These are phyloP conservation scores for Scophthalmus maximus DNA, from an alignment of 2,113 vertebrate species.

Conservation along the genomic window DNA sequence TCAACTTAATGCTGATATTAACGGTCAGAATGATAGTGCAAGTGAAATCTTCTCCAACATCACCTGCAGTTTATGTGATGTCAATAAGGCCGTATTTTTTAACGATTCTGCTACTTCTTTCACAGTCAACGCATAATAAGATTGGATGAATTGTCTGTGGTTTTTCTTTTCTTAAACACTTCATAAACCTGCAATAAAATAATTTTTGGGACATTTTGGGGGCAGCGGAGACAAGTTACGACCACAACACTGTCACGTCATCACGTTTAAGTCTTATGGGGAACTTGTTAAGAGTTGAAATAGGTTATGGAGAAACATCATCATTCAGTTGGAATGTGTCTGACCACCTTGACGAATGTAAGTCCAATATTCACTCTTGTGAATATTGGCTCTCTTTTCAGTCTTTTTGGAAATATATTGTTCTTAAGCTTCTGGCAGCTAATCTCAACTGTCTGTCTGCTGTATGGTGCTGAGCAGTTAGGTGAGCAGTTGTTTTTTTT, in stretches of 20 bases:
- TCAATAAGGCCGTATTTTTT: neutral
- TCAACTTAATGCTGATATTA: neutral
- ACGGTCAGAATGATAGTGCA: neutral
- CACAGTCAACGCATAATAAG: neutral
- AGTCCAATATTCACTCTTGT: too few relatives aligned
- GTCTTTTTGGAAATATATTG: neutral
- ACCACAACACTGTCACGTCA: too few relatives aligned
- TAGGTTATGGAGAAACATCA: neutral
- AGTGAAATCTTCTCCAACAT: neutral
- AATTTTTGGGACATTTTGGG: neutral
- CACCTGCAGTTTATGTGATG: neutral
- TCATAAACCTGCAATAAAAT: neutral
- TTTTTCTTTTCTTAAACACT: neutral
- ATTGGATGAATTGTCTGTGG: too few relatives aligned
- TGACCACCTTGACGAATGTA: too few relatives aligned
- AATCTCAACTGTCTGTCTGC: neutral
- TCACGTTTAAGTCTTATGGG: too few relatives aligned
- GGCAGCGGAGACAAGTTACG: too few relatives aligned
- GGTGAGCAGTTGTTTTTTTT: neutral
- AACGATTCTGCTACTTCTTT: neutral
- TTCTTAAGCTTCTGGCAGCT: neutral
- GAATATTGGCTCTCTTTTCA: too few relatives aligned
- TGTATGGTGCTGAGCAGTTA: constrained; percentile 1
- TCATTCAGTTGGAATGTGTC: too few relatives aligned
- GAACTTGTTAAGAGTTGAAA: neutral